These are phyloP conservation scores for Acanthurus lineatus DNA, from an alignment of 2,797 vertebrate species.

Conservation along the genomic window DNA sequence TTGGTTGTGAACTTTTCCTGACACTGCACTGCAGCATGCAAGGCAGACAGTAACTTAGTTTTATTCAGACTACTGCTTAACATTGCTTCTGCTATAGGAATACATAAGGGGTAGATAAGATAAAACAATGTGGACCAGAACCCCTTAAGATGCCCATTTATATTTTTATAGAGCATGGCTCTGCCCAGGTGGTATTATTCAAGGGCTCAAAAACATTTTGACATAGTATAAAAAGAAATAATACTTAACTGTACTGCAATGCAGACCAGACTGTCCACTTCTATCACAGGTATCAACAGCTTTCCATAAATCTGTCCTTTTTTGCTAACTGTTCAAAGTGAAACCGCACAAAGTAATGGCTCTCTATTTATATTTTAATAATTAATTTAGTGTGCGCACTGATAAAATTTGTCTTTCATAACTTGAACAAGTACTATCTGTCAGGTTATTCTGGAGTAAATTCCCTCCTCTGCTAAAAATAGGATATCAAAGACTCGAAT, in stretches of 20 bases:
- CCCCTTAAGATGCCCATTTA: not conserved
- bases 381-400: not conserved
- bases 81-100: slow-evolving; percentile 4
- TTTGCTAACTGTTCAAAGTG: too few species aligned
- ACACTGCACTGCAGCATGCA: slow-evolving; percentile 23
- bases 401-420: not conserved
- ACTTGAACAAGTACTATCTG: not conserved
- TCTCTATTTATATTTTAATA: too few species aligned
- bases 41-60: slow-evolving; percentile 32
- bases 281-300: too few species aligned
- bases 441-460: not conserved
- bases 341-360: too few species aligned
- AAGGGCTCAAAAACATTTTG: not conserved
- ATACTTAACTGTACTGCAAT: not conserved
- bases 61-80: slow-evolving; percentile 22
- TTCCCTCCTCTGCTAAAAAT: not conserved
- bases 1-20: slow-evolving; percentile 38
- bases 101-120: not conserved
- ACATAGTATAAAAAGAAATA: not conserved
- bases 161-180: not conserved
- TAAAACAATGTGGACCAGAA: not conserved
- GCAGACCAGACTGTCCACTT: not conserved
- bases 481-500: not conserved
- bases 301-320: too few species aligned
- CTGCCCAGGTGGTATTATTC: slow-evolving; percentile 10